Base-by-base conservation (phyloP, 2,797 vertebrate genomes). In the Melanotaenia trifasciata region DNA sequence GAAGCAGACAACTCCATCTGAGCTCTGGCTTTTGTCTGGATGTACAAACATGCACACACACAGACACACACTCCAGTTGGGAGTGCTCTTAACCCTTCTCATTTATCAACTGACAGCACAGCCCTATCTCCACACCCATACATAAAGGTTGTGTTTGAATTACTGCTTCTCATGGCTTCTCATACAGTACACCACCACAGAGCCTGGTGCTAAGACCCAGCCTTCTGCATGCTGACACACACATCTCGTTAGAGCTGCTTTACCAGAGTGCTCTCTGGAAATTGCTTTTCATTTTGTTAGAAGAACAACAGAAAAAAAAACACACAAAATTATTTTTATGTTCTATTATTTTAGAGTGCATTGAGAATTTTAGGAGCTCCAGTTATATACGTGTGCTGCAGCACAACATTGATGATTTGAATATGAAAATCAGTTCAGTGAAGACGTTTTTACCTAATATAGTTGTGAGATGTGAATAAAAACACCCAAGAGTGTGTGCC, bases 91-190 rank as follows among this genome's bases (percentile, higher is more conserved):
- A 72, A 77, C 70, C 59, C 65, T 70, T 79, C 65, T 85, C 75
- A 86, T 92, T 71, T 86, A 67, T 85, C 78, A 84, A 7, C 74
- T 58, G 83, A 75, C 64, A 84, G 67, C 67, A 58, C 35, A 75
- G 69, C 74, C 78, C 65, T 70, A 58, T 84, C 83, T 80, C 65
- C 73, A 56, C 83, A 81, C 63, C 71, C 73, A 62, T 78, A 75
- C 84, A 81, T 87, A 83, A 89, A 80, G 66, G 60, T 66, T 64
- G 58, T 20, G 20, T 70, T 59, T 75, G 63, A 76, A 69, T 83
- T 86, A 80, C 76, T 70, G 73, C 77, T 74, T 75, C 70, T 80
- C 8, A 40, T 14, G 60, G 73, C 71, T 73, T 83, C 68, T 80
- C 38, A 60, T 65, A 74, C 58, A 72, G 70, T 30, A 40, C 58